A percentile compares a stretch with the other conserved stretches of the same genome.
These are phyloP conservation scores for Magallana gigas DNA, from an alignment of 1,140 invertebrate genomes.

Conservation along the genomic window DNA sequence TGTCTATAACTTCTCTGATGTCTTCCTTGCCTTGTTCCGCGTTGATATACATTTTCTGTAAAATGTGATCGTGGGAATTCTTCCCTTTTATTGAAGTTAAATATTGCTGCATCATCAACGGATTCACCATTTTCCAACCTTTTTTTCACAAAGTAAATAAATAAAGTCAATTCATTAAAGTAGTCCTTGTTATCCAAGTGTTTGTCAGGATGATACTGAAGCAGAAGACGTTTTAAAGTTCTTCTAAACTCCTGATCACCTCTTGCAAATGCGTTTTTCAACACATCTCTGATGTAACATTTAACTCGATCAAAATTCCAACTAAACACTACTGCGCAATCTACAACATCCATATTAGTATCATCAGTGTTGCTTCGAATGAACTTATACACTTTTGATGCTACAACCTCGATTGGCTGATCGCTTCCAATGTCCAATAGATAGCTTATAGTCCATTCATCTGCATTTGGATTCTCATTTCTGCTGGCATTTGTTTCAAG, in stretches of 20 bases:
- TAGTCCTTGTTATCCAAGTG: conserved; percentile 69
- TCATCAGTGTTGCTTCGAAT: conserved; percentile 43
- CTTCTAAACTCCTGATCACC: conserved; percentile 64
- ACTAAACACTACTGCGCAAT: background rate
- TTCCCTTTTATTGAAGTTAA: conserved; percentile 58
- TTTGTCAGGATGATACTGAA: conserved; percentile 77
- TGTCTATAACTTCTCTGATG: conserved; percentile 1
- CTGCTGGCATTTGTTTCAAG: background rate
- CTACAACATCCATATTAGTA: background rate
- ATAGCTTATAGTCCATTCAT: conserved; percentile 47
- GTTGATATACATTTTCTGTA: conserved; percentile 51
- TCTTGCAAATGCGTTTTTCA: conserved; percentile 57
- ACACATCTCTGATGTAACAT: conserved; percentile 37
- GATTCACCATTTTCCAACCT: conserved; percentile 57
- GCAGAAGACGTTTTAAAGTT: conserved; percentile 69
- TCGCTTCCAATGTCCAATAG: conserved; percentile 65
- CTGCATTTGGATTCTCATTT: background rate
- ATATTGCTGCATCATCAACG: conserved; percentile 33
- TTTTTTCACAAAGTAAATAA: conserved; percentile 51
- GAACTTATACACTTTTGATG: conserved; percentile 67
- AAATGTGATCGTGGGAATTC: conserved; percentile 59
- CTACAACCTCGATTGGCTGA: conserved; percentile 45
- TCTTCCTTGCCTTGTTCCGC: conserved; percentile 35
- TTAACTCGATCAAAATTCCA: background rate
- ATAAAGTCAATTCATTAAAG: conserved; percentile 65